Percentiles rank a stretch among this genome's conserved stretches.
Conservation (phyloP, 2,797 vertebrate genomes). For the Myripristis jacobus region DNA sequence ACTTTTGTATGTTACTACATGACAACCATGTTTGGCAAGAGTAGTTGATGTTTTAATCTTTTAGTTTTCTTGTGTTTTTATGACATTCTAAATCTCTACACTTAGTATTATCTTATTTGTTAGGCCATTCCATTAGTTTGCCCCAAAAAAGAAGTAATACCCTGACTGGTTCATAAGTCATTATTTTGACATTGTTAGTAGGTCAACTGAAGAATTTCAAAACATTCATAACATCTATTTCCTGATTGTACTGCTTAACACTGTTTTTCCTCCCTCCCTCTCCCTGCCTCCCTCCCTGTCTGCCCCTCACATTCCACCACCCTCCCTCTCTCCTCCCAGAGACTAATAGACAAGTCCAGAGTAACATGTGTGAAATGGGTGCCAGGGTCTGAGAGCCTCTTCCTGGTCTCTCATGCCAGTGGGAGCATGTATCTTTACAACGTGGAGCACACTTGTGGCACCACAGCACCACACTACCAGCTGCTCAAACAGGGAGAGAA, state of each 20-base stretch:
- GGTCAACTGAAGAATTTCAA: neutral
- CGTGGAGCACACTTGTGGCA: constrained; percentile 95
- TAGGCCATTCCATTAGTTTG: too few species aligned
- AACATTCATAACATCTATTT: constrained; percentile 15
- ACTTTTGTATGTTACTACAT: neutral
- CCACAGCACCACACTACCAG: constrained; percentile 97
- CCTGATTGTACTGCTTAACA: constrained; percentile 27
- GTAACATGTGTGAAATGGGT: constrained; percentile 99
- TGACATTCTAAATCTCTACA: too few species aligned
- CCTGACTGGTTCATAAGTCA: too few species aligned
- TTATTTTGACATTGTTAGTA: too few species aligned
- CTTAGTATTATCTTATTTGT: too few species aligned
- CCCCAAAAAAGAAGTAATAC: too few species aligned
- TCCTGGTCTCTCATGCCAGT: constrained; percentile 96
- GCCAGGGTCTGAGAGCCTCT: constrained; percentile 96
- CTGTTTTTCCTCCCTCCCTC: constrained; percentile 50
- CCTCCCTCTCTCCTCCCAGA: constrained; percentile 77
- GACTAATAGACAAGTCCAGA: constrained; percentile 98
- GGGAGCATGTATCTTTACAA: constrained; percentile 99
- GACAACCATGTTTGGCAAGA: too few species aligned
- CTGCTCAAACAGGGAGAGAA: constrained; percentile 96
- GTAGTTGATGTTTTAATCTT: too few species aligned
- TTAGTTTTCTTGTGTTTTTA: too few species aligned
- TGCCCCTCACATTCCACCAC: constrained; percentile 71
- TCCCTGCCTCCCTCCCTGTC: constrained; percentile 58